Evolutionary conservation across 2,797 vertebrate species (phyloP).

Genomic region (Pithecia hirsuta): DNA sequence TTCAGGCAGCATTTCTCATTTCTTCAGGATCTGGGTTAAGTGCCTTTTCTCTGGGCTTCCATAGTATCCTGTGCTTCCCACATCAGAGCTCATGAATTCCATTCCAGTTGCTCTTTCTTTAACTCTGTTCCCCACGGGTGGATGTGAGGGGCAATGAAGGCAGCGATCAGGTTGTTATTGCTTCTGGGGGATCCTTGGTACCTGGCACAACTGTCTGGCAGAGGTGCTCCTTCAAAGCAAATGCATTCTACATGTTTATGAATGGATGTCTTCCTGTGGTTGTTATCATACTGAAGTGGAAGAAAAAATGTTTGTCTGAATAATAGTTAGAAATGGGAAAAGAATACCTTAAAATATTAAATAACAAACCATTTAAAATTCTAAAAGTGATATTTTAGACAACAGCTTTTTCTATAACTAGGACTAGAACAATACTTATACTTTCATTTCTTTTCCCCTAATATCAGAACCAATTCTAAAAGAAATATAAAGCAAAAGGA

Average conservation of each 20-base stretch:
- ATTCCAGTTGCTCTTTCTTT: neutral
- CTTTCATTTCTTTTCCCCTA: neutral
- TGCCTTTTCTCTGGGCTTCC: neutral
- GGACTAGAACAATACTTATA: neutral
- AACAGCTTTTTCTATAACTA: neutral
- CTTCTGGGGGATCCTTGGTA: neutral
- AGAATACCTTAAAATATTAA: neutral
- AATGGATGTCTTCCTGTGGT: neutral
- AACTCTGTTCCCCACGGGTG: neutral
- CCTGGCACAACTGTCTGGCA: neutral
- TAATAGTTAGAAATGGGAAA: neutral
- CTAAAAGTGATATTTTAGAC: neutral
- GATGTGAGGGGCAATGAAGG: neutral
- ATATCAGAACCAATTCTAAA: neutral
- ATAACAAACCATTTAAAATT: slow-evolving; percentile 1
- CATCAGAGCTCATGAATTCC: neutral
- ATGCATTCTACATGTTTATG: neutral
- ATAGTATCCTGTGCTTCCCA: too few species aligned
- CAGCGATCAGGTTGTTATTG: neutral
- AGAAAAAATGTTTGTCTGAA: neutral
- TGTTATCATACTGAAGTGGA: neutral
- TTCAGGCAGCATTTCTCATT: neutral
- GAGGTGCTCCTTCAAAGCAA: neutral
- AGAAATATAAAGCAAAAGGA: slow-evolving; percentile 51
- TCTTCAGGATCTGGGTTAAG: neutral